Evolutionary conservation across 2,113 vertebrate species (phyloP).

Genomic region (Pontoporia blainvillei): DNA sequence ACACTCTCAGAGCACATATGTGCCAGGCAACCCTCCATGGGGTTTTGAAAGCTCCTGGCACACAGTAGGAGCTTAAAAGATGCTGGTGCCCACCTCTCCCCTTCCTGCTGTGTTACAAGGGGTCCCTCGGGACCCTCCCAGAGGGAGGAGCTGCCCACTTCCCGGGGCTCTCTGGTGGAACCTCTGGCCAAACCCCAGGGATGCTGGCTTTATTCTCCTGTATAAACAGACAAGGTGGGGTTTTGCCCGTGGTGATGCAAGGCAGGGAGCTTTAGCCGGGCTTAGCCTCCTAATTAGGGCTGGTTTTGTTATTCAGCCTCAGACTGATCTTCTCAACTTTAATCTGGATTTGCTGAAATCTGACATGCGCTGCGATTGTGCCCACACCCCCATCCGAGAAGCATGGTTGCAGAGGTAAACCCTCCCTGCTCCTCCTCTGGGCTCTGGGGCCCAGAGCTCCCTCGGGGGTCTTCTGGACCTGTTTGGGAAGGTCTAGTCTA

Average conservation of each 20-base stretch:
- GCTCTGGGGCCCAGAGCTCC: not conserved
- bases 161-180: not conserved
- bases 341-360: constrained; percentile 65
- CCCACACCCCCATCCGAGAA: not conserved
- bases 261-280: not conserved
- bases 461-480: not conserved
- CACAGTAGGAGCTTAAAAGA: not conserved
- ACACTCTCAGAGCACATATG: not conserved
- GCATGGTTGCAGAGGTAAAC: not conserved
- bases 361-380: constrained; percentile 1
- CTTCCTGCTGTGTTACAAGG: not conserved
- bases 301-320: constrained; percentile 52
- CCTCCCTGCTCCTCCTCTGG: not conserved
- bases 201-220: constrained; percentile 38
- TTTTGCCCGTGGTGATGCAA: not conserved
- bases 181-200: constrained; percentile 28
- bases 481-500: not conserved
- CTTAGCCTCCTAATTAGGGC: constrained; percentile 66
- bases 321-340: constrained; percentile 53
- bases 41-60: not conserved
- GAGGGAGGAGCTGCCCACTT: not conserved
- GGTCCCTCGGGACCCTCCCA: not conserved
- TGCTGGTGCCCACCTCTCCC: not conserved
- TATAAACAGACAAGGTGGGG: constrained; percentile 54
- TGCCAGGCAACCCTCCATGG: not conserved